These are phyloP conservation scores for Acanthornis magna DNA, from an alignment of 2,797 vertebrate species.

Conservation along the genomic window DNA sequence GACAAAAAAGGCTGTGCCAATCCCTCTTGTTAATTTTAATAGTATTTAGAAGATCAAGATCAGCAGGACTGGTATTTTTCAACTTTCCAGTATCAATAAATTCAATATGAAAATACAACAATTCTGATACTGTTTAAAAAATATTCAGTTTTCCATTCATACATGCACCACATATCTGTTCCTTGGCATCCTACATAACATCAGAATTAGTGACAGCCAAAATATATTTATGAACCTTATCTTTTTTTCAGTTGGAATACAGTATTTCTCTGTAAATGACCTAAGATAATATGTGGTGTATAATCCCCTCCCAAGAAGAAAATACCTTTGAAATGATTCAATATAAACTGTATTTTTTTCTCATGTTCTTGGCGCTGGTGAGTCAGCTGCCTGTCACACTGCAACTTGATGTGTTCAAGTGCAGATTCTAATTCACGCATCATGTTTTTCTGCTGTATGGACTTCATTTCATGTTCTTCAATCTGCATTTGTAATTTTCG, in stretches of 20 bases:
- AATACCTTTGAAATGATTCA: constrained; percentile 83
- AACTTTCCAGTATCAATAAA: neutral
- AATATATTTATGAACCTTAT: neutral
- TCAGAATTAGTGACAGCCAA: neutral
- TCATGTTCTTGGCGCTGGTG: constrained; percentile 85
- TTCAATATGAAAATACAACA: neutral
- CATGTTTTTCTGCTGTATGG: constrained; percentile 73
- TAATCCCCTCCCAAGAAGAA: neutral
- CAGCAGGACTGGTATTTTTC: rapidly evolving
- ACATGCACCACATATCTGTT: neutral
- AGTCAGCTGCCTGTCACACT: constrained; percentile 82
- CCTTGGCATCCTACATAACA: neutral
- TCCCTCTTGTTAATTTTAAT: neutral
- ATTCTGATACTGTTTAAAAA: neutral
- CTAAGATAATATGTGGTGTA: neutral
- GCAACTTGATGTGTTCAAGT: constrained; percentile 79
- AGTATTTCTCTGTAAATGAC: neutral
- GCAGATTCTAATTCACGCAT: constrained; percentile 78
- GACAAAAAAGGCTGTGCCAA: neutral
- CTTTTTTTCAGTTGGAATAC: neutral
- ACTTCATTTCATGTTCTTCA: constrained; percentile 82
- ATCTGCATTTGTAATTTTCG: constrained; percentile 76
- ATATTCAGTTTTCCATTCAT: neutral
- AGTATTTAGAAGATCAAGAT: neutral
- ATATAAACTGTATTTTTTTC: constrained; percentile 81